Evolutionary conservation across 2,888 invertebrate species (phyloP).

Genomic region (Acleris cristana): DNA sequence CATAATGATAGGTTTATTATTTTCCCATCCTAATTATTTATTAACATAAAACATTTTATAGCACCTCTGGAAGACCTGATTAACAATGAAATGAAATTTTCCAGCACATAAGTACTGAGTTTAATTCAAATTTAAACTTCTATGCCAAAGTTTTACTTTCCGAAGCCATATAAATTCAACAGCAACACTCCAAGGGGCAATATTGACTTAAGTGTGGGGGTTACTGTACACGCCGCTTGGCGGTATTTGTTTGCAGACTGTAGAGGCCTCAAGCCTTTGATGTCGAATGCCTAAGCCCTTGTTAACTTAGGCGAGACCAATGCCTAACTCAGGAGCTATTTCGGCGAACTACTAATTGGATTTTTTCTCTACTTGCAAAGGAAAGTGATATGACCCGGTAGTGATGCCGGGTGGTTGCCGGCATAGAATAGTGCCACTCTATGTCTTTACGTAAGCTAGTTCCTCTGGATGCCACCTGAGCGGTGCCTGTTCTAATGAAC

Average conservation of each 20-base stretch:
- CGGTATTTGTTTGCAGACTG: constrained; percentile 43
- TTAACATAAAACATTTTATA: no score
- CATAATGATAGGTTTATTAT: no score
- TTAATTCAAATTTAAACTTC: constrained; percentile 5
- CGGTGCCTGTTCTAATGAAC: no score
- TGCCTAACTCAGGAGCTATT: constrained; percentile 22
- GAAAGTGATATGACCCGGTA: not conserved
- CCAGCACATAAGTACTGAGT: not conserved
- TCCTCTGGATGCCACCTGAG: no score
- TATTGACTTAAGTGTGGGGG: constrained; percentile 75
- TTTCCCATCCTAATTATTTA: no score
- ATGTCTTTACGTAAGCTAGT: no score
- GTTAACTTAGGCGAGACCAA: constrained; percentile 41
- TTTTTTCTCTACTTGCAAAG: not conserved
- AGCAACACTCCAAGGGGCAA: constrained; percentile 56
- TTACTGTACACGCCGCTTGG: constrained; percentile 50
- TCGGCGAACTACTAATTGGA: constrained; percentile 24
- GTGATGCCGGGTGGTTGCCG: no score
- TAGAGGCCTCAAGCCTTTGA: constrained; percentile 45
- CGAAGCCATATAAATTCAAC: constrained; percentile 63
- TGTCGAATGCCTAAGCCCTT: constrained; percentile 42
- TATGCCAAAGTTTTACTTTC: constrained; percentile 55
- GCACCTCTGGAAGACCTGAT: no score
- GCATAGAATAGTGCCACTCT: no score
- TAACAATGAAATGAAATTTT: not conserved